phyloP scores from a whole-genome alignment of 2,113 vertebrate species.

The Dissostichus mawsoni region DNA sequence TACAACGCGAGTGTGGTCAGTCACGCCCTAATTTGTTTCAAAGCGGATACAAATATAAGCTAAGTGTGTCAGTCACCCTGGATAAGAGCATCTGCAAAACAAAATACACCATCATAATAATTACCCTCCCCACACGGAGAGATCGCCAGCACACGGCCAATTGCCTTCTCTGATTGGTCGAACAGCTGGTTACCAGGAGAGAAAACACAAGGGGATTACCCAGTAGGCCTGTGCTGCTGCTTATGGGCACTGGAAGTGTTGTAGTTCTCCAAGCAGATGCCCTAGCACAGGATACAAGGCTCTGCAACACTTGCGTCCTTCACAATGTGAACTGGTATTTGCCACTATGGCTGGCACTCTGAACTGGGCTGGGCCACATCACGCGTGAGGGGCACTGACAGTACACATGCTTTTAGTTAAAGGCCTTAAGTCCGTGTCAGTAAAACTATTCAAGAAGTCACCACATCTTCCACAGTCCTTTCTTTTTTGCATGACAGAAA shows the following conservation, averaged over 20 bases:
- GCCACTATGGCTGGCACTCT: slow-evolving; percentile 59
- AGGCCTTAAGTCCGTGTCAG: slow-evolving; percentile 30
- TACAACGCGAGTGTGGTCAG: not conserved
- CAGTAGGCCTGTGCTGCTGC: slow-evolving; percentile 56
- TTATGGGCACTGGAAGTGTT: slow-evolving; percentile 29
- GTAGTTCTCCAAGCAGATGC: slow-evolving; percentile 48
- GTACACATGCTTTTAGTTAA: slow-evolving; percentile 17
- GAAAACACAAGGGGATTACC: slow-evolving; percentile 73
- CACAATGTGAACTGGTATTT: slow-evolving; percentile 58
- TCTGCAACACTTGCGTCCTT: slow-evolving; percentile 46
- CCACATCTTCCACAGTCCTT: slow-evolving; percentile 8
- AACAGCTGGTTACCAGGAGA: slow-evolving; percentile 78
- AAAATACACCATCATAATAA: slow-evolving; percentile 60
- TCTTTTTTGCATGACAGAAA: slow-evolving; percentile 16
- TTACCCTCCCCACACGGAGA: slow-evolving; percentile 56
- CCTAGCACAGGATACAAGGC: slow-evolving; percentile 14
- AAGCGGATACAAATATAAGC: slow-evolving; percentile 41
- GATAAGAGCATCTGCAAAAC: slow-evolving; percentile 61
- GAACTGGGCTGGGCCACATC: slow-evolving; percentile 51
- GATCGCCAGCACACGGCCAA: slow-evolving; percentile 34
- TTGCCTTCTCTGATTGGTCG: slow-evolving; percentile 61
- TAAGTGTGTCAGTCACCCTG: slow-evolving; percentile 18
- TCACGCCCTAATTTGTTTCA: slow-evolving; percentile 35
- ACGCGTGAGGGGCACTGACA: slow-evolving; percentile 32
- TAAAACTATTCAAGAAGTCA: slow-evolving; percentile 42